Evolutionary conservation across 2,113 vertebrate genomes (phyloP).

Genomic region (Poicephalus gulielmi): DNA sequence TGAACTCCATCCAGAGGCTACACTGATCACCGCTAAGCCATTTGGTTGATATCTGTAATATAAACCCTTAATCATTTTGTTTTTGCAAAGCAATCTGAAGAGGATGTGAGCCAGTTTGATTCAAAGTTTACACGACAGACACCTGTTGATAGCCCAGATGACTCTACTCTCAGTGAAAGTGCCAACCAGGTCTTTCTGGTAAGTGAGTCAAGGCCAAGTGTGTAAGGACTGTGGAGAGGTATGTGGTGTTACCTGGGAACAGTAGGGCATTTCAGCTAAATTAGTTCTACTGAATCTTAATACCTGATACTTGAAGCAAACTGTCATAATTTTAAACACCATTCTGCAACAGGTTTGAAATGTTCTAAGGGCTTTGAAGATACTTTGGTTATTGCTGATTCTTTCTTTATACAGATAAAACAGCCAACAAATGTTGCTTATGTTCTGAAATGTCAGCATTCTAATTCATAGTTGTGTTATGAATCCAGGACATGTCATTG

Average conservation of each 20-base stretch:
- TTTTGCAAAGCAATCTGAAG: conserved; percentile 93
- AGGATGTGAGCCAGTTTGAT: conserved; percentile 99
- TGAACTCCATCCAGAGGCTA: conserved; percentile 57
- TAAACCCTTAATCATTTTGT: conserved; percentile 67
- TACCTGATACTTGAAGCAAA: background rate
- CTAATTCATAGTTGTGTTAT: background rate
- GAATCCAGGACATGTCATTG: background rate
- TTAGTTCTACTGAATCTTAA: background rate
- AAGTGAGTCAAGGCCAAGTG: conserved; percentile 22
- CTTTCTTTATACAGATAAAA: background rate
- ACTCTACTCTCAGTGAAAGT: conserved; percentile 98
- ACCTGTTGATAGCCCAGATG: conserved; percentile 97
- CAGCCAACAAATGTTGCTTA: background rate
- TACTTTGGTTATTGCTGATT: background rate
- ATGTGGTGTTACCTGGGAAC: background rate
- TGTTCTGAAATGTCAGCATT: background rate
- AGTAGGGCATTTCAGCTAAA: background rate
- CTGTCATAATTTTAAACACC: background rate
- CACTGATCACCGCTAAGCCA: conserved; percentile 39
- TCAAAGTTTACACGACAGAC: conserved; percentile 99
- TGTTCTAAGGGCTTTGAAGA: background rate
- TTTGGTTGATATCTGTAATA: conserved; percentile 65
- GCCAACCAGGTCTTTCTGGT: conserved; percentile 99
- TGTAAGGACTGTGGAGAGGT: background rate
- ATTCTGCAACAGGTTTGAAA: background rate